These are phyloP conservation scores for Dromaius novaehollandiae DNA, from an alignment of 2,113 vertebrate genomes.

Conservation along the genomic window DNA sequence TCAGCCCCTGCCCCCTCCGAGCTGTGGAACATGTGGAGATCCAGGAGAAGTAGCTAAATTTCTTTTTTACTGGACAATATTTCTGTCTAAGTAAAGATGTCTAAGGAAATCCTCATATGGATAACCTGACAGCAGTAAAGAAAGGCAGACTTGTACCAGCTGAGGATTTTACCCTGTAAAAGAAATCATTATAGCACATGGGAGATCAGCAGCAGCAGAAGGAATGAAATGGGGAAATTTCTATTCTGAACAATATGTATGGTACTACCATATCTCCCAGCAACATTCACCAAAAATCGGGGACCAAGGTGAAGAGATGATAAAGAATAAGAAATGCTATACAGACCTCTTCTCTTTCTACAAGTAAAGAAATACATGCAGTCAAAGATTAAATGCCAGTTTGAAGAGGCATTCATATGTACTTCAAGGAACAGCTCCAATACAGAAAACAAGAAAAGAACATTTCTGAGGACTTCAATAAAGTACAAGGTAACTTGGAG, in stretches of 20 bases:
- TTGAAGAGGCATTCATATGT: conserved; percentile 17
- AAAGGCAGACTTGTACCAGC: not conserved
- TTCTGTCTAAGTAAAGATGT: not conserved
- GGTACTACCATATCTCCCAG: not conserved
- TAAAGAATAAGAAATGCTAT: not conserved
- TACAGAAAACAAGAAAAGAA: conserved; percentile 56
- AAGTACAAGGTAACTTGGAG: conserved; percentile 68
- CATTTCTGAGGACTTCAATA: conserved; percentile 62
- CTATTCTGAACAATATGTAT: accelerated
- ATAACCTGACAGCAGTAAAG: not conserved
- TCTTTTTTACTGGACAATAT: not conserved
- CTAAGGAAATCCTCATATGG: not conserved
- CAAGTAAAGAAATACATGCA: not conserved
- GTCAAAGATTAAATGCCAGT: conserved; percentile 48
- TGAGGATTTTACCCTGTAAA: not conserved
- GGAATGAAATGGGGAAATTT: not conserved
- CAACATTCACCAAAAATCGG: not conserved
- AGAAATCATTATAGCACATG: not conserved
- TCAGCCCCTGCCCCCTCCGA: not conserved
- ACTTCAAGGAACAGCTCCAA: conserved; percentile 57
- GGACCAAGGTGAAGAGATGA: not conserved
- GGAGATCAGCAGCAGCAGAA: not conserved
- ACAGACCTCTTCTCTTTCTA: not conserved
- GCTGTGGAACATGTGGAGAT: not conserved
- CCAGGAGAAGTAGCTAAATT: not conserved